Base-by-base conservation (phyloP, 1,140 invertebrate genomes). In the Apis cerana region DNA sequence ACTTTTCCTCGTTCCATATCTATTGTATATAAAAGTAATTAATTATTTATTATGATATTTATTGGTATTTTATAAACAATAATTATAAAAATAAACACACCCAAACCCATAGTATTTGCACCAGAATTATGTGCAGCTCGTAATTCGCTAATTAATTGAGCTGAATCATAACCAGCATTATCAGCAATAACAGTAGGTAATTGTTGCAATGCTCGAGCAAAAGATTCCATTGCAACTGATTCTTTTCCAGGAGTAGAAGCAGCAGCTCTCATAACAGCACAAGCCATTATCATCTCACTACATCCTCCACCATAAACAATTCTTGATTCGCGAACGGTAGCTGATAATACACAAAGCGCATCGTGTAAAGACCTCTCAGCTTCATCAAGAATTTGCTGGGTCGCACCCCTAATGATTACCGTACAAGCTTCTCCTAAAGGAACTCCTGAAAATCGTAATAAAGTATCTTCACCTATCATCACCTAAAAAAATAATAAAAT, bases 301-400 rank as follows among this genome's bases (percentile, higher is more conserved):
- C 97, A 97, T 85, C 97, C 99, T 93, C 98, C 99, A 50, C 99
- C 99, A 92, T 96, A 99, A 12, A 99, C 97, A 75, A 98, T 97
- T 87, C 97, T 96, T 0, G 98, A 97, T 93, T 99, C 98, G 86
- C 97, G 97, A 0, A 99, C 98, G 33, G 99, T 99, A 68, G 99
- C 98, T 0, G 98, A 96, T 33, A 99, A 95, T 1, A 99, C 99
- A 94, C 99, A 99, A 0, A 99, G 95, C 5, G 99, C 99, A 93
- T 99, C 99, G 91, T 99, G 99, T 10, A 99, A 93, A 1, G 99
- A 99, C 65, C 99, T 96, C 89, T 99, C 99, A 3, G 99, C 99
- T 94, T 99, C 99, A 90, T 99, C 99, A 17, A 99, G 96, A 90
- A 99, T 99, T 94, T 99, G 99, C 92, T 99, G 97, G 8, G 99